These are phyloP conservation scores for Rhagologus leucostigma DNA, from an alignment of 2,113 vertebrate genomes.

Conservation along the genomic window DNA sequence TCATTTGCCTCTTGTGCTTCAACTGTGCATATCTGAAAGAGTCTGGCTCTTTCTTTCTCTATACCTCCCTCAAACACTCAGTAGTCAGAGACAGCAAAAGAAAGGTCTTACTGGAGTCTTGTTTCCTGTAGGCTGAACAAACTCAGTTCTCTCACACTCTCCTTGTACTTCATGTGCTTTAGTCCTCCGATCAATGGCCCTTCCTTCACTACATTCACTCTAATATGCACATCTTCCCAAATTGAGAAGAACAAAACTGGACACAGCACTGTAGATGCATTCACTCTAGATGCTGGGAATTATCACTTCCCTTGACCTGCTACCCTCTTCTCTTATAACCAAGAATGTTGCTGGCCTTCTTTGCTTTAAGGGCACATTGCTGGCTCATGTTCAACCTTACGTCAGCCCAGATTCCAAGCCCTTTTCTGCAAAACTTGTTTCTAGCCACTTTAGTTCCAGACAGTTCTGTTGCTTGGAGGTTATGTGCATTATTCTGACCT, in stretches of 20 bases:
- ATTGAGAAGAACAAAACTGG: background rate
- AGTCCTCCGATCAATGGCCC: background rate
- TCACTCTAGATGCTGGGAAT: background rate
- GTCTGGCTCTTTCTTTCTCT: background rate
- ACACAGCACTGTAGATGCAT: background rate
- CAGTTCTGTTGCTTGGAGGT: background rate
- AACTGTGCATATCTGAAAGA: background rate
- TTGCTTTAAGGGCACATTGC: background rate
- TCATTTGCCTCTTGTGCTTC: background rate
- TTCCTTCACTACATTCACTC: background rate
- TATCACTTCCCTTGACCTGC: background rate
- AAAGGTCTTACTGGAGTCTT: background rate
- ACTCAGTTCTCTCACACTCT: background rate
- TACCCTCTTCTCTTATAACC: background rate
- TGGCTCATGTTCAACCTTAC: background rate
- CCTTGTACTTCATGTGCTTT: background rate
- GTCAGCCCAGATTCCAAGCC: accelerated
- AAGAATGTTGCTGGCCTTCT: background rate
- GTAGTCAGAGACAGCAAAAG: background rate
- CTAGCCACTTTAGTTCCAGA: background rate
- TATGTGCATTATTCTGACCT: background rate
- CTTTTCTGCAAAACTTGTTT: background rate
- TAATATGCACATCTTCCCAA: background rate
- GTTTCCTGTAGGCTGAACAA: background rate
- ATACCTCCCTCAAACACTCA: background rate